A percentile compares a stretch with the other conserved stretches of the same genome.
These are phyloP conservation scores for Myiozetetes cayanensis DNA, from an alignment of 2,113 vertebrate genomes.

Conservation along the genomic window DNA sequence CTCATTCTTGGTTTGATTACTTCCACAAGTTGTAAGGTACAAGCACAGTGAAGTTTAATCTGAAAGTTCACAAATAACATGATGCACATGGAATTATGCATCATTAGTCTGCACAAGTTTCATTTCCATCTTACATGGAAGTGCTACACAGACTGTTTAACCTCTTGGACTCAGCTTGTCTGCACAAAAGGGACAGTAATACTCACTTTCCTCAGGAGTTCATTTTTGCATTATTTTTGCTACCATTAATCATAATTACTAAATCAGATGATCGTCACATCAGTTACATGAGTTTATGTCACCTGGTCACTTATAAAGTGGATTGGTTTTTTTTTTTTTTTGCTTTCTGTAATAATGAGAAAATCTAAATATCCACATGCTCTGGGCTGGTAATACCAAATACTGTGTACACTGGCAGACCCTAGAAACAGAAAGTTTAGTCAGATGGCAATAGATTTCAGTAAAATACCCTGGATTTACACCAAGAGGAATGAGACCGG, in stretches of 20 bases:
- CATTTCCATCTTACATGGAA: not conserved
- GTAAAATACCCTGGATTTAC: not conserved
- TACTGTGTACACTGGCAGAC: not conserved
- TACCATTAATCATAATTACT: not conserved
- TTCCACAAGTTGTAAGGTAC: not conserved
- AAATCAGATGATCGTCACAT: not conserved
- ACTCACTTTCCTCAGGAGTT: not conserved
- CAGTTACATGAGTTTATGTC: not conserved
- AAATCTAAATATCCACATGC: not conserved
- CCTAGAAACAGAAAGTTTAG: not conserved
- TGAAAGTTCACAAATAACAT: not conserved
- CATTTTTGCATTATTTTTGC: not conserved
- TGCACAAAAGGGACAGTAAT: not conserved
- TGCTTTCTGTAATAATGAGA: not conserved
- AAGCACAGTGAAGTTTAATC: not conserved
- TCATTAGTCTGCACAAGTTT: fast-evolving
- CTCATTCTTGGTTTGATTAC: not conserved
- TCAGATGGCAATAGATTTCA: not conserved
- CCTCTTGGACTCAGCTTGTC: not conserved
- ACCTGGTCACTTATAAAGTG: not conserved
- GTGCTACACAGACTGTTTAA: not conserved
- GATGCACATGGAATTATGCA: not conserved
- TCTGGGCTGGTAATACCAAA: not conserved
- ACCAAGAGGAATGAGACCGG: not conserved
- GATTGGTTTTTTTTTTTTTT: not conserved